phyloP scores from a whole-genome alignment of 2,888 invertebrate species.

The Lysandra coridon region DNA sequence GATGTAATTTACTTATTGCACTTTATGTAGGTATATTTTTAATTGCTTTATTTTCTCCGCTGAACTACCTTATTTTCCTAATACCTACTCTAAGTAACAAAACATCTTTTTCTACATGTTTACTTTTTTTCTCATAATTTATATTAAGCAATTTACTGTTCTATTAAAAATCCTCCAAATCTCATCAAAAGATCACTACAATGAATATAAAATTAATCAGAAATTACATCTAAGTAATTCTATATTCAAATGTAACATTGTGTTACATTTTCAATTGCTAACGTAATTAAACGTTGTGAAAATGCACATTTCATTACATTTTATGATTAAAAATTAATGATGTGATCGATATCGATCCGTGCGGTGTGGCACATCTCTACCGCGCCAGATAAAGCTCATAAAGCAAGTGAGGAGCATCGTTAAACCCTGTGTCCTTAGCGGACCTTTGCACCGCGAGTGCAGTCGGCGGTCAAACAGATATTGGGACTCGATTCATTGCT shows the following conservation, averaged over 20 bases:
- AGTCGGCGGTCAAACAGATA: conserved; percentile 11
- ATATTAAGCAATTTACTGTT: too few species aligned
- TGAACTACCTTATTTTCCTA: too few species aligned
- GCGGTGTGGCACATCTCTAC: background rate
- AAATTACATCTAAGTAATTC: background rate
- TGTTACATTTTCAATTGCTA: background rate
- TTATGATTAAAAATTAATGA: background rate
- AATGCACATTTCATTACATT: background rate
- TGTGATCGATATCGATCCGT: background rate
- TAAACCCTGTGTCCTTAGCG: conserved; percentile 24
- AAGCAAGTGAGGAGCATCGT: conserved; percentile 23
- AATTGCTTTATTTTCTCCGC: too few species aligned
- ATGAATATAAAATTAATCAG: too few species aligned
- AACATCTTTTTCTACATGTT: too few species aligned
- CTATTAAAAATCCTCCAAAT: too few species aligned
- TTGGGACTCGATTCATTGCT: background rate
- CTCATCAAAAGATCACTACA: too few species aligned
- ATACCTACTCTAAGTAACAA: too few species aligned
- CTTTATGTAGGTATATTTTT: too few species aligned
- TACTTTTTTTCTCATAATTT: too few species aligned
- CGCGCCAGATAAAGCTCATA: conserved; percentile 28
- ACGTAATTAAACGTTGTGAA: background rate
- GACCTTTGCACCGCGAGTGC: conserved; percentile 14
- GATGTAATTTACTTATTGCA: too few species aligned
- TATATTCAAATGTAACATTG: background rate